These are phyloP conservation scores for Platerodrilus igneus DNA, from an alignment of 2,888 invertebrate species.

Conservation along the genomic window DNA sequence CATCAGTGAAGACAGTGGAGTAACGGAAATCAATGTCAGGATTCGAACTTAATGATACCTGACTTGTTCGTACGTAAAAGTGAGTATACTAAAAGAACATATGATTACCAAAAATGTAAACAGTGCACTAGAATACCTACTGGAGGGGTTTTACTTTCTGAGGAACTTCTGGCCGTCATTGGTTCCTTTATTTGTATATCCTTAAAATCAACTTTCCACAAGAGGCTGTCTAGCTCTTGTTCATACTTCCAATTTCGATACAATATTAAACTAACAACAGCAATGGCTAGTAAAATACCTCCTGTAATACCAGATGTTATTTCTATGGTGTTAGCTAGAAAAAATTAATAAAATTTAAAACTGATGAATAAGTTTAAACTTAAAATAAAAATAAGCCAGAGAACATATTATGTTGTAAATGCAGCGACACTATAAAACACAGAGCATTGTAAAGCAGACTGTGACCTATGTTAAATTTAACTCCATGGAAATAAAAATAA, in stretches of 20 bases:
- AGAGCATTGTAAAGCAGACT: no score
- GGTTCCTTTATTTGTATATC: slow-evolving; percentile 75
- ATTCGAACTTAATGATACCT: slow-evolving; percentile 88
- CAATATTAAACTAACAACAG: slow-evolving; percentile 69
- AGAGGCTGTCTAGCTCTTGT: slow-evolving; percentile 84
- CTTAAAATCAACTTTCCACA: slow-evolving; percentile 92
- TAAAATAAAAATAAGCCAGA: background rate
- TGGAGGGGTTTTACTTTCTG: slow-evolving; percentile 43
- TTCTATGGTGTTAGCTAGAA: slow-evolving; percentile 75
- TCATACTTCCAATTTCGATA: slow-evolving; percentile 92
- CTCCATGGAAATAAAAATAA: no score
- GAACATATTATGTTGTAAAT: background rate
- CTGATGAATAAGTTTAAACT: no score
- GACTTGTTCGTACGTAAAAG: slow-evolving; percentile 73
- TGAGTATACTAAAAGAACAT: slow-evolving; percentile 54
- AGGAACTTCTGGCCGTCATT: slow-evolving; percentile 45
- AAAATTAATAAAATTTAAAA: slow-evolving; percentile 14
- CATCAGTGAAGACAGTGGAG: slow-evolving; percentile 84
- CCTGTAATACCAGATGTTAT: slow-evolving; percentile 79
- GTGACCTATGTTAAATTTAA: no score
- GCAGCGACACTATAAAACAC: no score
- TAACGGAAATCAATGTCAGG: slow-evolving; percentile 86
- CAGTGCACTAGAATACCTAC: slow-evolving; percentile 31
- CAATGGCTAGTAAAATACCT: slow-evolving; percentile 64
- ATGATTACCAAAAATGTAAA: no score